A percentile compares a stretch with the other conserved stretches of the same genome.
phyloP scores from a whole-genome alignment of 2,113 vertebrate genomes.

The Myotis brandtii region DNA sequence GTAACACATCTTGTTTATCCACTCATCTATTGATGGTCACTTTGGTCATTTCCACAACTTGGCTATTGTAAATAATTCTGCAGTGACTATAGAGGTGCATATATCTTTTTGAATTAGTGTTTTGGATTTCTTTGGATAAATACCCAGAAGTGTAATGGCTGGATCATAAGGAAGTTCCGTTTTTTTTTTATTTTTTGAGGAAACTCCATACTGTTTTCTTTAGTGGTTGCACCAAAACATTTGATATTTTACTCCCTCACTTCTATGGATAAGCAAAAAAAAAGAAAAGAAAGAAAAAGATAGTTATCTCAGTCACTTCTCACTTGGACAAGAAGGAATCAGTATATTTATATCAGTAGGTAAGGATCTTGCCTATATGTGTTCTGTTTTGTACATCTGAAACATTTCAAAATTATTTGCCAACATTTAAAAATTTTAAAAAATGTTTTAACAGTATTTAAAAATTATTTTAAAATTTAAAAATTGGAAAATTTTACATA shows the following conservation, averaged over 20 bases:
- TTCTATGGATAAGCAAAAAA: background rate
- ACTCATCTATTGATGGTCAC: background rate
- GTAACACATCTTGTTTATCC: background rate
- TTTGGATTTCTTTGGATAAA: background rate
- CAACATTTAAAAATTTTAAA: background rate
- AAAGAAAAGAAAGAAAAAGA: background rate
- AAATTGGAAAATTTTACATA: background rate
- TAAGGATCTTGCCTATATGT: background rate
- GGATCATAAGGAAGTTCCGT: background rate
- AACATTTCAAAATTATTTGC: slow-evolving; percentile 31
- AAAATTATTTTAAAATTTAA: background rate
- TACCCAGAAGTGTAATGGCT: background rate
- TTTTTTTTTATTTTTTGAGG: background rate
- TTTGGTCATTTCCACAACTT: background rate
- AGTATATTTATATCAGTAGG: background rate
- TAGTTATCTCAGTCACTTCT: background rate
- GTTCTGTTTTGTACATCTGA: slow-evolving; percentile 20
- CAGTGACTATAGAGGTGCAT: background rate
- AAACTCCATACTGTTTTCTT: background rate
- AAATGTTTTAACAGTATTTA: background rate
- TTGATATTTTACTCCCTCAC: background rate
- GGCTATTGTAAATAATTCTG: background rate
- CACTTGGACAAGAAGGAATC: background rate
- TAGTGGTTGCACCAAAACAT: background rate
- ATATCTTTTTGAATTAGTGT: background rate